A percentile compares a stretch with the other conserved stretches of the same genome.
phyloP scores from a whole-genome alignment of 2,888 invertebrate genomes.

The Acrobasis consociella region DNA sequence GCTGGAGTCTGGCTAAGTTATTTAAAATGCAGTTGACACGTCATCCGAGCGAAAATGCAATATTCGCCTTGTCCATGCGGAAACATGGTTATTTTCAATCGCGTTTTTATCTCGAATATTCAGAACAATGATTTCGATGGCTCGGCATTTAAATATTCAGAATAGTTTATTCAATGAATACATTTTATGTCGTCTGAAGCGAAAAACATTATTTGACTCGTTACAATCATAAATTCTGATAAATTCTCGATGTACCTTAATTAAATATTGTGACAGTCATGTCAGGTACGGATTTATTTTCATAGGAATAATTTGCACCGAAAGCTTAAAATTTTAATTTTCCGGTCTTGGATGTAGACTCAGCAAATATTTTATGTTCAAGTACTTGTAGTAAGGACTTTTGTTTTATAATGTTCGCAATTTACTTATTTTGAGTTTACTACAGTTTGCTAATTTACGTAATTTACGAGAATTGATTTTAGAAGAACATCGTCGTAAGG shows the following conservation, averaged over 20 bases:
- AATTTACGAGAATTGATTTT: no score
- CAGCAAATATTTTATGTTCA: no score
- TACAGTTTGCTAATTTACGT: no score
- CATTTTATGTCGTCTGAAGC: slow-evolving; percentile 25
- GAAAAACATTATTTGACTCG: background rate
- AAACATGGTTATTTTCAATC: slow-evolving; percentile 70
- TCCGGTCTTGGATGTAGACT: no score
- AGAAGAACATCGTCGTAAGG: no score
- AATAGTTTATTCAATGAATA: slow-evolving; percentile 42
- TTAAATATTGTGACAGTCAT: background rate
- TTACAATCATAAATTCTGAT: background rate
- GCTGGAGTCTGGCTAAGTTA: slow-evolving; percentile 64
- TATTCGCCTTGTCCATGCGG: slow-evolving; percentile 72
- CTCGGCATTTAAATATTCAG: slow-evolving; percentile 45
- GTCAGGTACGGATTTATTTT: background rate
- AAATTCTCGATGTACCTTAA: background rate
- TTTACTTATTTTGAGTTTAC: no score
- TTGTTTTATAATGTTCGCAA: no score
- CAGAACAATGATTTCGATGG: slow-evolving; percentile 46
- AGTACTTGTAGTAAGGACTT: no score
- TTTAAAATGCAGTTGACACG: slow-evolving; percentile 80
- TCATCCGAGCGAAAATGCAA: slow-evolving; percentile 76
- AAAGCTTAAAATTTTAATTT: background rate
- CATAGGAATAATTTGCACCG: background rate
- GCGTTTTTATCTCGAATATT: slow-evolving; percentile 50